These are phyloP conservation scores for Eupithecia inturbata DNA, from an alignment of 2,888 invertebrate species.

Conservation along the genomic window DNA sequence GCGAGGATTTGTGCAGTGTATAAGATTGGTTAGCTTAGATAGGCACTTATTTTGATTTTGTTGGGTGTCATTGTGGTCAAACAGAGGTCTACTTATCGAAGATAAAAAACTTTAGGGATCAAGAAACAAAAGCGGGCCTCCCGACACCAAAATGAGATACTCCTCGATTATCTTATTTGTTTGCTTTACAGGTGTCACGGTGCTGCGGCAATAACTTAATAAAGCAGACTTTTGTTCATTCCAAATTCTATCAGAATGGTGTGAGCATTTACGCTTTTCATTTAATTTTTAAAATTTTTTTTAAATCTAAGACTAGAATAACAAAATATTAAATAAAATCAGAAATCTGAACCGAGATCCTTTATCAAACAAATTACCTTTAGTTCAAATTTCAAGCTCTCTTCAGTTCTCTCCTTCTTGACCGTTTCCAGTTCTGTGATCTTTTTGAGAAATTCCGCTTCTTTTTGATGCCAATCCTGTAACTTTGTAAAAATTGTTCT, in stretches of 20 bases:
- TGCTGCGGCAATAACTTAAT: background rate
- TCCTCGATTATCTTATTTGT: background rate
- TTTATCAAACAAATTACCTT: conserved; percentile 58
- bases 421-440: conserved; percentile 73
- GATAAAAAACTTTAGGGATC: no score
- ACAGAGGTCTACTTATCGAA: no score
- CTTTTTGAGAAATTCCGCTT: conserved; percentile 70
- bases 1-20: no score
- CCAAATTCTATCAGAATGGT: background rate
- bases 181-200: background rate
- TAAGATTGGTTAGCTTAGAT: no score
- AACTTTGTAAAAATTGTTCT: conserved; percentile 24
- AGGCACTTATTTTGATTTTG: no score
- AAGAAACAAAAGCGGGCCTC: no score
- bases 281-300: background rate
- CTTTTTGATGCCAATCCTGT: conserved; percentile 74
- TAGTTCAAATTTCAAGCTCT: conserved; percentile 66
- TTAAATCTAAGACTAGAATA: no score
- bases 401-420: conserved; percentile 66
- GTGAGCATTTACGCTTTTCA: background rate
- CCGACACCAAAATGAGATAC: background rate
- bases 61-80: background rate
- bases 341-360: no score
- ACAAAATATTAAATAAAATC: no score
- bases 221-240: background rate